Evolutionary conservation across 2,888 invertebrate genomes (phyloP).

Genomic region (Mamestra brassicae): DNA sequence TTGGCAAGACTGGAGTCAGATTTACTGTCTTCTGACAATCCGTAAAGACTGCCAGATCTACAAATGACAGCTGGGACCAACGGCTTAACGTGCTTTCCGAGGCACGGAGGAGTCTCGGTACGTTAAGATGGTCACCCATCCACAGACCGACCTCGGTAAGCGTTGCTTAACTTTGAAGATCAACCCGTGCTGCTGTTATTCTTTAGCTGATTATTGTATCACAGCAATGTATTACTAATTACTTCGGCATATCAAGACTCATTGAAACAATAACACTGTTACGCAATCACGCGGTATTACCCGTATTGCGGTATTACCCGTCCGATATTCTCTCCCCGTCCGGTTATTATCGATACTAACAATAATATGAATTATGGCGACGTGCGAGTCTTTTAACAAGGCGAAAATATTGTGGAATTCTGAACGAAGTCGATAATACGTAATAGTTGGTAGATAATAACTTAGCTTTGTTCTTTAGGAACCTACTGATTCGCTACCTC

Average conservation of each 20-base stretch:
- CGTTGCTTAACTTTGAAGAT: too few species aligned
- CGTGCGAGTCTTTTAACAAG: conserved; percentile 8
- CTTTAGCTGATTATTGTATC: too few species aligned
- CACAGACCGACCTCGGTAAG: too few species aligned
- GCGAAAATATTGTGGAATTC: background rate
- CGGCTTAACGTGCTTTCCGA: too few species aligned
- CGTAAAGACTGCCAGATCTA: too few species aligned
- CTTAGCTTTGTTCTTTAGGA: background rate
- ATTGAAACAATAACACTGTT: conserved; percentile 8
- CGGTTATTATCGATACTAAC: background rate
- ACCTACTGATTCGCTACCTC: too few species aligned
- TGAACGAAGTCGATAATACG: background rate
- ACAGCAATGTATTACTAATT: background rate
- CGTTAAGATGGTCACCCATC: too few species aligned
- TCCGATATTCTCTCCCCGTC: background rate
- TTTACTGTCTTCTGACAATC: too few species aligned
- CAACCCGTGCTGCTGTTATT: too few species aligned
- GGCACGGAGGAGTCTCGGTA: too few species aligned
- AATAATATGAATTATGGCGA: conserved; percentile 8
- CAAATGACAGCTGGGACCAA: too few species aligned
- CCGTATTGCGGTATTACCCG: background rate
- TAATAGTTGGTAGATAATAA: background rate
- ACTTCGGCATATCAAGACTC: conserved; percentile 3
- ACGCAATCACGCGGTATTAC: background rate
- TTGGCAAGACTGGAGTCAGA: too few species aligned